Evolutionary conservation across 2,888 invertebrate genomes (phyloP), one percentile per base, ranked within the genome.

Genomic region (Frankliniella intonsa): DNA sequence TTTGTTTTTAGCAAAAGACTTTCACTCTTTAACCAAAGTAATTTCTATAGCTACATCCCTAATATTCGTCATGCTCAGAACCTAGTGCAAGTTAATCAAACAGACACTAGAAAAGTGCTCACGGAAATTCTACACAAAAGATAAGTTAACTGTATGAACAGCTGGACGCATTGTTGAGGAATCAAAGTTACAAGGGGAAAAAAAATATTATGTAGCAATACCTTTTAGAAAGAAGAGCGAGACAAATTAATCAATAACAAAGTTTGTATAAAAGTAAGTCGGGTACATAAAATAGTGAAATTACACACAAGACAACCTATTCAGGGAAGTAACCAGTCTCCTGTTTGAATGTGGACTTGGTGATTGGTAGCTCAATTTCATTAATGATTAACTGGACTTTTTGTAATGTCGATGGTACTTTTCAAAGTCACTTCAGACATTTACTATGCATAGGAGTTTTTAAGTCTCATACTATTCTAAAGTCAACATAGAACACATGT

Each of bases 21-120:
- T 76, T 25, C 10, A 12, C 69, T 25, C 69, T 76, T 76, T 25
- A 76, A 25, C 25, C 25, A 76, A 76, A 76, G n/a, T 22, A 25
- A 25, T 25, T 76, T 76, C 69, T 76, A 76, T 76, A 76, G 69
- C 69, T 76, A 76, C 69, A 76, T 76, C 69, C 69, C 69, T 76
- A 76, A 76, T 76, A 25, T 22, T 76, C 22, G 69, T 76, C 69
- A 76, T 76, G 22, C 69, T 76, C 69, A 25, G 69, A 76, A 25
- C 69, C 69, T 76, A 76, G 69, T 76, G 69, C 69, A 76, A 76
- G 69, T 76, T 25, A 76, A 76, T 76, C 69, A 76, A 76, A 76
- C 25, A 25, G 69, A 76, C 69, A 25, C 25, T 76, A 76, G 69
- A 25, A 12, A 76, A 22, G 69, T 76, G 69, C 69, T 76, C 69